phyloP scores from a whole-genome alignment of 2,888 invertebrate species.

The Zeuzera pyrina region DNA sequence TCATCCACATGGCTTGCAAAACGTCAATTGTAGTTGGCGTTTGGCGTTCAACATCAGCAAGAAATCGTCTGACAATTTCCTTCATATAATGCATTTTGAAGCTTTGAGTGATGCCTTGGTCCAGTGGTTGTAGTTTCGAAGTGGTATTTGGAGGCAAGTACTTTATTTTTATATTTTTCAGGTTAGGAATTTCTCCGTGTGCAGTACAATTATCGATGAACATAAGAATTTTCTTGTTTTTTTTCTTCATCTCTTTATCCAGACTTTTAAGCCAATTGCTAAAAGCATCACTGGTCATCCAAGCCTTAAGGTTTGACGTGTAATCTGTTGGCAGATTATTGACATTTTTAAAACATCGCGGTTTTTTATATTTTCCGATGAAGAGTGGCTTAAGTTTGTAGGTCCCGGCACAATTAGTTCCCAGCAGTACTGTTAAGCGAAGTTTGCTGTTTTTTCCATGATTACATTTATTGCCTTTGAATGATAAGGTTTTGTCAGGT shows the following conservation, averaged over 20 bases:
- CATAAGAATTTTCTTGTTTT: conserved; percentile 12
- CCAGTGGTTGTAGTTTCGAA: not conserved
- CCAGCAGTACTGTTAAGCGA: conserved; percentile 8
- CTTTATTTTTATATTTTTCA: conserved; percentile 2
- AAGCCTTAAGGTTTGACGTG: conserved; percentile 16
- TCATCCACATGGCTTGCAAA: conserved; percentile 1
- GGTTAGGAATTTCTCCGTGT: conserved; percentile 3
- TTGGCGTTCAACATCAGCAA: not conserved
- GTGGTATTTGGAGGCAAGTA: conserved; percentile 10
- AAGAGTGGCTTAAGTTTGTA: conserved; percentile 11
- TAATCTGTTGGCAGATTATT: conserved; percentile 15
- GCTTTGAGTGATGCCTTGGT: not conserved
- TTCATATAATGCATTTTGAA: conserved; percentile 10
- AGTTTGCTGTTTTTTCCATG: conserved; percentile 9
- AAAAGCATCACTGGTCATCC: conserved; percentile 14
- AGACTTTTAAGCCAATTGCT: conserved; percentile 8
- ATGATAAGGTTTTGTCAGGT: conserved; percentile 9
- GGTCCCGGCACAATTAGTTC: conserved; percentile 10
- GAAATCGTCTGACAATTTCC: conserved; percentile 5
- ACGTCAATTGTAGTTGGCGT: not conserved
- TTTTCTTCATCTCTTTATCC: conserved; percentile 6
- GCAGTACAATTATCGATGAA: conserved; percentile 10
- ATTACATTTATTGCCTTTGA: conserved; percentile 7
- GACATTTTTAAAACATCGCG: conserved; percentile 15
- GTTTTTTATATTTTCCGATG: conserved; percentile 16